Evolutionary conservation across 23 tunicate genomes (phyloP).

Genomic region (Styela plicata): DNA sequence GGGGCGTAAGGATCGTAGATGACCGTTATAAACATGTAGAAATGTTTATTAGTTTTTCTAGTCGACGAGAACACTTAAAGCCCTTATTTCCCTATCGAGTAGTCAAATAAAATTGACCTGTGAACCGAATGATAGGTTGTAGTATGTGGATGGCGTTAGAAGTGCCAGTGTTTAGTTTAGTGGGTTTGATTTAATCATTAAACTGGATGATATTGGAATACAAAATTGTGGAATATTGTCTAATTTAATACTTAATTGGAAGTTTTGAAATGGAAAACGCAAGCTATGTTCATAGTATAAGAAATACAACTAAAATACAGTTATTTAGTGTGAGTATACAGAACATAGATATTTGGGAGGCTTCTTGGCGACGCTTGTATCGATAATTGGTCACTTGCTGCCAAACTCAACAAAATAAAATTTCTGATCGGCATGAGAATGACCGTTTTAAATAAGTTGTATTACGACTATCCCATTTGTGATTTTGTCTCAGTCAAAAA

Average conservation of each 20-base stretch:
- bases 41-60: not conserved
- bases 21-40: not conserved
- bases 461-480: too few relatives aligned
- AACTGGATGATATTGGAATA: too few relatives aligned
- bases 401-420: too few relatives aligned
- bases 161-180: not conserved
- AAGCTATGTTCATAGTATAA: not conserved
- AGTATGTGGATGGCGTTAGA: not conserved
- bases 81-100: not conserved
- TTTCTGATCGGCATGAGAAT: too few relatives aligned
- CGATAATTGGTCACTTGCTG: too few relatives aligned
- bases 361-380: too few relatives aligned
- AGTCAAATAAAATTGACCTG: not conserved
- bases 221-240: too few relatives aligned
- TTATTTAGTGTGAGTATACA: not conserved
- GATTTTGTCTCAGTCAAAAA: too few relatives aligned
- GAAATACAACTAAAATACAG: not conserved
- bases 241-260: too few relatives aligned
- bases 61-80: not conserved
- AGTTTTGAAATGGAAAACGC: not conserved
- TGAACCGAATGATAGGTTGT: not conserved
- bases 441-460: too few relatives aligned
- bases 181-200: not conserved
- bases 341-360: too few relatives aligned
- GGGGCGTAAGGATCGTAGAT: not conserved